phyloP scores from a whole-genome alignment of 2,797 vertebrate genomes.

The Anolis apletophallus region DNA sequence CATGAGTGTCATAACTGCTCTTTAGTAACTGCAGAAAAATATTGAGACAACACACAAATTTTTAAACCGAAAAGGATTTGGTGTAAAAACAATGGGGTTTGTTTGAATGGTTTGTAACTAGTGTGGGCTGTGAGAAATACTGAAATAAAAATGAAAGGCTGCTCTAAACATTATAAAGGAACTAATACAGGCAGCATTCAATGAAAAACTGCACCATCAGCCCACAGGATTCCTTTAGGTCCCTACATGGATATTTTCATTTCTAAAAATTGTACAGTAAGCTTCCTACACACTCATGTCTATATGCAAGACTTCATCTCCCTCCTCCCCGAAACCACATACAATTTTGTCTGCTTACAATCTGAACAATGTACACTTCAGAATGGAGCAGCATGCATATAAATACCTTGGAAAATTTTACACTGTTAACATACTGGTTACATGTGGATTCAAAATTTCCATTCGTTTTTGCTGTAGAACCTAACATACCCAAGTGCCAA shows the following conservation, averaged over 20 bases:
- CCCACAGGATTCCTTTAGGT: constrained; percentile 74
- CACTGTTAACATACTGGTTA: neutral
- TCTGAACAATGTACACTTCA: constrained; percentile 39
- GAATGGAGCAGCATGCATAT: constrained; percentile 39
- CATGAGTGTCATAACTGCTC: neutral
- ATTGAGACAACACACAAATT: constrained; percentile 39
- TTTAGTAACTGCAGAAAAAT: neutral
- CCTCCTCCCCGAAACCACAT: constrained; percentile 32
- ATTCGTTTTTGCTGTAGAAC: constrained; percentile 20
- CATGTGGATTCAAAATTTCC: constrained; percentile 20
- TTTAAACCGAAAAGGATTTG: constrained; percentile 36
- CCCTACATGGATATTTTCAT: constrained; percentile 67
- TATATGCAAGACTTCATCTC: constrained; percentile 30
- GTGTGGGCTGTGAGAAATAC: constrained; percentile 45
- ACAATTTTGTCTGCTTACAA: constrained; percentile 45
- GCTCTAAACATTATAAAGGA: constrained; percentile 32
- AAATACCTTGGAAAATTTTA: constrained; percentile 38
- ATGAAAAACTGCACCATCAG: constrained; percentile 64
- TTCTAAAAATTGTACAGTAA: constrained; percentile 63
- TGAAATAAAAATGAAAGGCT: constrained; percentile 40
- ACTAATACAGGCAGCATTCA: accelerated
- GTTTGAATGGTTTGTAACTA: constrained; percentile 55
- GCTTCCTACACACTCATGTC: constrained; percentile 48
- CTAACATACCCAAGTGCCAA: constrained; percentile 12
- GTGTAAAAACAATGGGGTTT: constrained; percentile 13